Evolutionary conservation across 2,888 invertebrate genomes (phyloP).

Genomic region (Camponotus fellah): DNA sequence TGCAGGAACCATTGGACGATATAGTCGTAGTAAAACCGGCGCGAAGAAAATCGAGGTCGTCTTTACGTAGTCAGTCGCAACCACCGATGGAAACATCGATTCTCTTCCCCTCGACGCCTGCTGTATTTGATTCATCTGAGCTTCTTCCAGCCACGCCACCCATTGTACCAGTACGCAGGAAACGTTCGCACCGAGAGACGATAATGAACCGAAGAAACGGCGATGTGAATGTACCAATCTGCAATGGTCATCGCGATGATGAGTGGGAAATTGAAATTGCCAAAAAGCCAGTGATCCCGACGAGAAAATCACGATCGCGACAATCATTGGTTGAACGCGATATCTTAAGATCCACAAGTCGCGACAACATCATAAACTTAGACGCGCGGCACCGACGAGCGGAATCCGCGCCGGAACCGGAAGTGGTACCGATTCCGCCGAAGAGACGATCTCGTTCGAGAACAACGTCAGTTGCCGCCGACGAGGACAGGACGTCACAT

Average conservation of each 20-base stretch:
- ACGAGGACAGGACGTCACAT: slow-evolving; percentile 91
- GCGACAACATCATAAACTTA: slow-evolving; percentile 57
- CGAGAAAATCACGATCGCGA: slow-evolving; percentile 19
- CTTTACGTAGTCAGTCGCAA: slow-evolving; percentile 80
- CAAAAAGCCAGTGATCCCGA: slow-evolving; percentile 52
- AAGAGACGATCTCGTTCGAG: slow-evolving; percentile 88
- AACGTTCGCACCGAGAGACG: slow-evolving; percentile 67
- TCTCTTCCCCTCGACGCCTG: neutral
- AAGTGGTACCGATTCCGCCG: slow-evolving; percentile 86
- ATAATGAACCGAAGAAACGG: slow-evolving; percentile 53
- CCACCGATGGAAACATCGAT: slow-evolving; percentile 39
- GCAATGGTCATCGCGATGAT: slow-evolving; percentile 71
- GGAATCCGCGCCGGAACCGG: slow-evolving; percentile 88
- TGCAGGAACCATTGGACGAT: slow-evolving; percentile 80
- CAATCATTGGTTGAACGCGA: slow-evolving; percentile 33
- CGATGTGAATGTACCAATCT: slow-evolving; percentile 56
- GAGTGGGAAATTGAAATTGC: slow-evolving; percentile 50
- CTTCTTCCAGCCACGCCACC: slow-evolving; percentile 66
- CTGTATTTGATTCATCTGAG: slow-evolving; percentile 27
- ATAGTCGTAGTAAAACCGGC: slow-evolving; percentile 83
- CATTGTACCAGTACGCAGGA: slow-evolving; percentile 77
- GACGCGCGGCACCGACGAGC: slow-evolving; percentile 85
- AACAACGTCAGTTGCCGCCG: slow-evolving; percentile 85
- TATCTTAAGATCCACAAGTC: slow-evolving; percentile 45
- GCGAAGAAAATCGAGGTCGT: slow-evolving; percentile 82